Base-by-base conservation (phyloP, 1,140 invertebrate genomes). In the Hormaphis cornu region DNA sequence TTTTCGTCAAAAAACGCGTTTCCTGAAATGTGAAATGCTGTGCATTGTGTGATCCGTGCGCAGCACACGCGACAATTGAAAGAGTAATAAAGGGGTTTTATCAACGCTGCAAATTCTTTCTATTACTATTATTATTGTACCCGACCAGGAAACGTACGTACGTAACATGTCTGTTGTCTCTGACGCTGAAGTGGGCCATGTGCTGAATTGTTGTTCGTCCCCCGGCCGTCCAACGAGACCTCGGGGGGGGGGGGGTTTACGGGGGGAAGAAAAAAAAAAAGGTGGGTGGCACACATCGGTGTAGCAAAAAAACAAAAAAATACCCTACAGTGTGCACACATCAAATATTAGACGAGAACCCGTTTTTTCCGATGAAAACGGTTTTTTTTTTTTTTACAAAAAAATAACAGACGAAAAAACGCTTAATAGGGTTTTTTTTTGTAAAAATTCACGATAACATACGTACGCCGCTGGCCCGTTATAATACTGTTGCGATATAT, bases 1-100 rank as follows among this genome's bases (percentile, higher is more conserved):
- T 61, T 48, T 66, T 50, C 20, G 59, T 44, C n/a, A 63, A 66
- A n/a, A 63, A 66, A 40, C 61, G 44, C 61, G 61, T 66, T 66
- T 66, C 44, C 61, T 66, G 61, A 66, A 66, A 66, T 30, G 44
- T 66, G 61, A 66, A 66, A 66, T 63, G 42, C n/a, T n/a, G 20
- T 18, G 5, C 61, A 30, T 66, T 66, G 61, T n/a, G n/a, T 66
- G 61, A 50, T 66, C 40, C 44, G 18, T 33, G 20, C 44, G 5
- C 22, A 28, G 58, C 59, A 48, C 46, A 22, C 59, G 33, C 61
- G 44, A 66, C 61, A 50, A 66, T 66, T 48, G 61, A 66, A 66
- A 66, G 61, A 66, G 61, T 66, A 50, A 66, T 66, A 58, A 66
- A 66, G 61, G 61, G 61, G 40, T 66, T 66, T 66, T 33, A 66